Evolutionary conservation across 2,113 vertebrate genomes (phyloP).

Genomic region (Phalacrocorax carbo): DNA sequence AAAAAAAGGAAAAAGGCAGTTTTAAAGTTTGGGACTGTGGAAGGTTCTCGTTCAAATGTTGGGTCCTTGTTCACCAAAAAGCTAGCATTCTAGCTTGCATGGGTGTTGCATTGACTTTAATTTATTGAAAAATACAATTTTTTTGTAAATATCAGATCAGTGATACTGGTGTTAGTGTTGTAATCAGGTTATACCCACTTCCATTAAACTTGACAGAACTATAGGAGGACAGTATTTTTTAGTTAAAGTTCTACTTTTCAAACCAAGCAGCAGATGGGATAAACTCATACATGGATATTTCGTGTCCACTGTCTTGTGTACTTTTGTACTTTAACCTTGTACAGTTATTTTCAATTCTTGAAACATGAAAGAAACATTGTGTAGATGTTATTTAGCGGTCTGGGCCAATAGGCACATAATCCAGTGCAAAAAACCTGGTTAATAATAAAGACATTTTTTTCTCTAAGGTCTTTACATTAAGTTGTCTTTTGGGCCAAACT

Average conservation of each 20-base stretch:
- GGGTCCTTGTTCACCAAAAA: conserved; percentile 86
- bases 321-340: conserved; percentile 86
- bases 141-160: conserved; percentile 90
- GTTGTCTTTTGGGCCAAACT: background rate
- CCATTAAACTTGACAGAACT: conserved; percentile 80
- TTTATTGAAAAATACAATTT: conserved; percentile 89
- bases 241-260: conserved; percentile 79
- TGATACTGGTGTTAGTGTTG: conserved; percentile 88
- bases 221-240: conserved; percentile 78
- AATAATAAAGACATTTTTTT: conserved; percentile 82
- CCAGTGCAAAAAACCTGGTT: conserved; percentile 73
- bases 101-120: conserved; percentile 95
- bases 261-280: conserved; percentile 75
- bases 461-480: conserved; percentile 68
- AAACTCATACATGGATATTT: conserved; percentile 79
- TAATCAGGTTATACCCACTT: conserved; percentile 85
- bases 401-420: conserved; percentile 76
- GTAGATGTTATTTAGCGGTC: conserved; percentile 84
- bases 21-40: conserved; percentile 69
- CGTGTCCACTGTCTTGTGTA: conserved; percentile 81
- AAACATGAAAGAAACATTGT: conserved; percentile 82
- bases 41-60: conserved; percentile 78
- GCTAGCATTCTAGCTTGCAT: conserved; percentile 91
- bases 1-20: background rate
- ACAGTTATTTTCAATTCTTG: conserved; percentile 89